These are phyloP conservation scores for Noctua pronuba DNA, from an alignment of 2,888 invertebrate genomes.

Conservation along the genomic window DNA sequence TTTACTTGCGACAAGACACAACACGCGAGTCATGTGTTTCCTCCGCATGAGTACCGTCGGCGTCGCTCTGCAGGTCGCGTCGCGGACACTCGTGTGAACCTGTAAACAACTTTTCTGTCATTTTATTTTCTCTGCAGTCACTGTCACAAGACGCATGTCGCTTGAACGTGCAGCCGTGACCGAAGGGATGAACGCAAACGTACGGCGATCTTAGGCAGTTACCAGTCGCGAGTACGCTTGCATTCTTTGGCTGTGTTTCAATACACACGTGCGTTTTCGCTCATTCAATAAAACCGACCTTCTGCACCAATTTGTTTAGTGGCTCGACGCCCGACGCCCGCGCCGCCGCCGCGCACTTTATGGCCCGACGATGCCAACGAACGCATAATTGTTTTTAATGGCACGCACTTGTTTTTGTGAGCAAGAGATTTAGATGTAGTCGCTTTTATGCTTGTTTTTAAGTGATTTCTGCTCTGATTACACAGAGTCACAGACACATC, in stretches of 20 bases:
- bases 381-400: slow-evolving; percentile 66
- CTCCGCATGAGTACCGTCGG: no score
- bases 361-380: slow-evolving; percentile 62
- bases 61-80: no score
- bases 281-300: neutral
- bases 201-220: neutral
- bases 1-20: no score
- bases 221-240: neutral
- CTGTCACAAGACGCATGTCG: no score
- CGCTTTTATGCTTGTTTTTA: slow-evolving; percentile 30
- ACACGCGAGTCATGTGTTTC: no score
- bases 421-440: slow-evolving; percentile 39
- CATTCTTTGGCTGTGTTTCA: no score
- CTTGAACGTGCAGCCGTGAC: no score
- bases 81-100: no score
- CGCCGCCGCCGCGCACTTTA: slow-evolving; percentile 52
- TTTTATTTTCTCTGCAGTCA: no score
- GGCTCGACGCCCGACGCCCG: slow-evolving; percentile 12
- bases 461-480: slow-evolving; percentile 21
- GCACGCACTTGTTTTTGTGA: slow-evolving; percentile 58
- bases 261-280: neutral
- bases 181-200: no score
- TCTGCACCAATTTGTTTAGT: neutral
- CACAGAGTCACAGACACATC: neutral
- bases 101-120: no score